phyloP scores from a whole-genome alignment of 2,113 vertebrate species.

The Pomatostomus ruficeps region DNA sequence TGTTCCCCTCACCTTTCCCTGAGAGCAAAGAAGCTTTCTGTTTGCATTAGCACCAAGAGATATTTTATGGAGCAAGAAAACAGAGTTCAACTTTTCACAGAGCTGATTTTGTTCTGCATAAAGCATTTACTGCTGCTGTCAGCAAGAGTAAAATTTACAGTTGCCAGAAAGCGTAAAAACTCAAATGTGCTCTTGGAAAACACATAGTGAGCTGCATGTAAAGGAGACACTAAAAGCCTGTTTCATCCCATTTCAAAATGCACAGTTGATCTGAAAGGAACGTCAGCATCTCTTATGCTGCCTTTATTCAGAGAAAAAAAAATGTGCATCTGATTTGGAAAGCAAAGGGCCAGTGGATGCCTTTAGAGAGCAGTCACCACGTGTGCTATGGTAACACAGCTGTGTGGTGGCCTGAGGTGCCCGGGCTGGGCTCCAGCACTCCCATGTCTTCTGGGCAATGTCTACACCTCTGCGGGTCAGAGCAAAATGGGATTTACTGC shows the following conservation, averaged over 20 bases:
- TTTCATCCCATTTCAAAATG: slow-evolving; percentile 42
- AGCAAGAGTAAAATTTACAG: slow-evolving; percentile 59
- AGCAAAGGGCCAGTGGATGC: neutral
- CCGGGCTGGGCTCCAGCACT: neutral
- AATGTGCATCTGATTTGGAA: slow-evolving; percentile 24
- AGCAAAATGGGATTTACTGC: neutral
- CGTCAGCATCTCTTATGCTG: slow-evolving; percentile 29
- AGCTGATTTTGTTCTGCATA: slow-evolving; percentile 54
- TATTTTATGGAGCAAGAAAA: slow-evolving; percentile 56
- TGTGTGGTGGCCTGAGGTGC: neutral
- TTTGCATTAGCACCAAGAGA: slow-evolving; percentile 38
- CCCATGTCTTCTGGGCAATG: neutral
- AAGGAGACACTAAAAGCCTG: slow-evolving; percentile 44
- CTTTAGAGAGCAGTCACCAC: neutral
- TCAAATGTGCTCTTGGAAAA: slow-evolving; percentile 37
- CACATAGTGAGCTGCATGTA: slow-evolving; percentile 37
- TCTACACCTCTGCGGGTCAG: neutral
- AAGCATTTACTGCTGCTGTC: slow-evolving; percentile 65
- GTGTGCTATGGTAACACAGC: neutral
- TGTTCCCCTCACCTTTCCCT: slow-evolving; percentile 1
- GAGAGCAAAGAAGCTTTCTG: slow-evolving; percentile 27
- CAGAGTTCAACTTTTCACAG: slow-evolving; percentile 59
- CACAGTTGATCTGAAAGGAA: slow-evolving; percentile 33
- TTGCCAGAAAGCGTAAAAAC: slow-evolving; percentile 59
- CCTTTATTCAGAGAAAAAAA: slow-evolving; percentile 19